Evolutionary conservation across 2,888 invertebrate species (phyloP).

Genomic region (Drosophila rubida): DNA sequence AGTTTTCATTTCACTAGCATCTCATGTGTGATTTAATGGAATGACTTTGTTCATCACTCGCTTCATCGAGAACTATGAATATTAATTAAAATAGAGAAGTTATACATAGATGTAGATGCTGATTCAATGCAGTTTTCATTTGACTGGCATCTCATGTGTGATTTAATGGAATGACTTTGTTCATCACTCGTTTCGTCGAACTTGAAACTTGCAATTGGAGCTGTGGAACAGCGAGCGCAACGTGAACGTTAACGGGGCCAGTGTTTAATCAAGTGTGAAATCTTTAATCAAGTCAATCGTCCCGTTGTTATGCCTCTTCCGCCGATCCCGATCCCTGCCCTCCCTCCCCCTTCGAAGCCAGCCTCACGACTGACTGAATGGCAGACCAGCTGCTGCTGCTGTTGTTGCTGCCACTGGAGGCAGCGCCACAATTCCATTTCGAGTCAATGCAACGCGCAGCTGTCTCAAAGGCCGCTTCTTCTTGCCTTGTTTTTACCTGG

Average conservation of each 20-base stretch:
- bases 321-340: slow-evolving; percentile 1
- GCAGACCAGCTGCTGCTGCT: slow-evolving; percentile 21
- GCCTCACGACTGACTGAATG: slow-evolving; percentile 10
- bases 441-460: slow-evolving; percentile 64
- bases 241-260: slow-evolving; percentile 27
- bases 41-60: too few relatives aligned
- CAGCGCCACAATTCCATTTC: slow-evolving; percentile 45
- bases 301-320: slow-evolving; percentile 12
- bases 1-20: too few relatives aligned
- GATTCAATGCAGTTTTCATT: neutral
- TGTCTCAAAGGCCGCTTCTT: slow-evolving; percentile 40
- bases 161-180: slow-evolving; percentile 17
- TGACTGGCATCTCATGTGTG: neutral
- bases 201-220: slow-evolving; percentile 57
- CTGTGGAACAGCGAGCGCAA: slow-evolving; percentile 17
- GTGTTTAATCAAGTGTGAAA: slow-evolving; percentile 75
- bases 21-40: too few relatives aligned
- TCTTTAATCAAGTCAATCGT: slow-evolving; percentile 69
- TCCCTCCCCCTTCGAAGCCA: neutral
- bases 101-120: neutral
- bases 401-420: slow-evolving; percentile 21
- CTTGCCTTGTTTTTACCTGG: slow-evolving; percentile 32
- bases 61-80: too few relatives aligned
- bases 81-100: too few relatives aligned
- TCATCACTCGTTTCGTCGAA: slow-evolving; percentile 53